Evolutionary conservation across 2,797 vertebrate genomes (phyloP).

Genomic region (Myotis planiceps): DNA sequence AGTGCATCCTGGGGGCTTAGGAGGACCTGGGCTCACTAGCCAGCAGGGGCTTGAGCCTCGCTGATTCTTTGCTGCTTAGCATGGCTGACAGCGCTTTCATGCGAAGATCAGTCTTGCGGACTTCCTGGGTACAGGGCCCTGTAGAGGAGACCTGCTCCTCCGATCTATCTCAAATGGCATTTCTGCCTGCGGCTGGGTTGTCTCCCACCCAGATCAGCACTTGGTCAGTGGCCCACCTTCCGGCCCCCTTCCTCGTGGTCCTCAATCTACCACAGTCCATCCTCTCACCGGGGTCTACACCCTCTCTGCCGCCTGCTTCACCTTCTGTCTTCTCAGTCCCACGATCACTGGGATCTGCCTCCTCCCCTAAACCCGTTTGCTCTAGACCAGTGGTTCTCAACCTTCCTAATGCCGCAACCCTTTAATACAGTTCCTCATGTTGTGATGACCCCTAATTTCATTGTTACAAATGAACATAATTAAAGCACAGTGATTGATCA

Average conservation of each 20-base stretch:
- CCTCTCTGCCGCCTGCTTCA: neutral
- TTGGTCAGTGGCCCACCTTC: accelerated
- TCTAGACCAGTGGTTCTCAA: no score
- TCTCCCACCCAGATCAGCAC: neutral
- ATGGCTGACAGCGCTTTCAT: neutral
- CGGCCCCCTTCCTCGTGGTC: accelerated
- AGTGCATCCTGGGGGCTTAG: neutral
- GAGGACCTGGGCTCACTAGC: neutral
- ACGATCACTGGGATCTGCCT: neutral
- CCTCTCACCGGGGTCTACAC: neutral
- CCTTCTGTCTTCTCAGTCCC: neutral
- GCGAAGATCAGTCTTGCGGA: neutral
- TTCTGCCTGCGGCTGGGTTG: neutral
- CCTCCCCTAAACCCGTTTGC: neutral
- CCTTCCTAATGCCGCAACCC: no score
- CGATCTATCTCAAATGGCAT: neutral
- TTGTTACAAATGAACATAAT: no score
- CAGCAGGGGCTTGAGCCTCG: accelerated
- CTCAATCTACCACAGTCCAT: neutral
- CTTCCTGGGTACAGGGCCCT: neutral
- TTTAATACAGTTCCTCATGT: no score
- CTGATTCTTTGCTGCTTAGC: neutral
- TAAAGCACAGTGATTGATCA: no score
- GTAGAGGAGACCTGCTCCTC: neutral
- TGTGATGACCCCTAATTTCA: no score